A percentile compares a stretch with the other conserved stretches of the same genome.
phyloP scores from a whole-genome alignment of 2,888 invertebrate genomes.

The Rhamnusium bicolor region DNA sequence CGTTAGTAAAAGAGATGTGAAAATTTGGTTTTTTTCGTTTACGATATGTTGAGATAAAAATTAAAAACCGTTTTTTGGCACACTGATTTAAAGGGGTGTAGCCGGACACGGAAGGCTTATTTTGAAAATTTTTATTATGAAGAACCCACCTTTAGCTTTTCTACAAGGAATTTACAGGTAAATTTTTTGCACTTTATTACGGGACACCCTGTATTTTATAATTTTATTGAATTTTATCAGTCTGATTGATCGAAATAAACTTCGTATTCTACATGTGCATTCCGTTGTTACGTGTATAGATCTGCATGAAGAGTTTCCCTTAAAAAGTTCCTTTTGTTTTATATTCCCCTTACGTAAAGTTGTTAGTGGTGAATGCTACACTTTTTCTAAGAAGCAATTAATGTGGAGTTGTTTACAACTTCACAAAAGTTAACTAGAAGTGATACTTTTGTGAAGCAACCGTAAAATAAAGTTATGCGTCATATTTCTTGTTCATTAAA shows the following conservation, averaged over 20 bases:
- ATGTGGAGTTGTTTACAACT: constrained; percentile 23
- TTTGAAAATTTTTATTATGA: too few species aligned
- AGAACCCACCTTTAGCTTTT: too few species aligned
- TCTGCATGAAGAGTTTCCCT: constrained; percentile 2
- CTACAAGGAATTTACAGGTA: too few species aligned
- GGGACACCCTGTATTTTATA: too few species aligned
- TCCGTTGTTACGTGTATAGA: background rate
- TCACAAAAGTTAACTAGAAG: background rate
- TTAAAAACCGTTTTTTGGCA: too few species aligned
- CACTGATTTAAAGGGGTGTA: too few species aligned
- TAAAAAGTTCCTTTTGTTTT: background rate
- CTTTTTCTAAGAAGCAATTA: constrained; percentile 14
- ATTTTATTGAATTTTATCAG: background rate
- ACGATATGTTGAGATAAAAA: too few species aligned
- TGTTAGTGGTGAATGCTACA: constrained; percentile 4
- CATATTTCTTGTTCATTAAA: background rate
- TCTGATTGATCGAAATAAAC: background rate
- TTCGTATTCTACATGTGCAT: background rate
- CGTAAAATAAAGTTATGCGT: background rate
- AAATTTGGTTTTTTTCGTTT: too few species aligned
- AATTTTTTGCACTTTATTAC: too few species aligned
- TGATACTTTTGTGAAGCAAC: background rate
- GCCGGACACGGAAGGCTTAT: too few species aligned
- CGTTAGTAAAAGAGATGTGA: too few species aligned
- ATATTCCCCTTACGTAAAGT: constrained; percentile 1